Conservation (phyloP, 2,797 vertebrate species). For the Cyprinella venusta region DNA sequence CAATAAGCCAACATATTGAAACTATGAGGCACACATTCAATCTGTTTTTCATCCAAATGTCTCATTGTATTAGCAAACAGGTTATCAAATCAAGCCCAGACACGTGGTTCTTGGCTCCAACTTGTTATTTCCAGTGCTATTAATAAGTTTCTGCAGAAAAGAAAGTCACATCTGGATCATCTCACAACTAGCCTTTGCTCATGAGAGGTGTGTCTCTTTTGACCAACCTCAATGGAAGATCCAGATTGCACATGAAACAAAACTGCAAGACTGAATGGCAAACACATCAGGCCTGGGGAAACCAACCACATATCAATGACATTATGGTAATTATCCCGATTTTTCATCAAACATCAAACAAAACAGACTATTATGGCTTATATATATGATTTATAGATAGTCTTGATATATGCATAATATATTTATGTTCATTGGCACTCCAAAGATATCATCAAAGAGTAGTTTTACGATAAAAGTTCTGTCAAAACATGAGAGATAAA, state of each 20-base stretch:
- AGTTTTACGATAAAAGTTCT: not conserved
- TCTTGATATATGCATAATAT: too few relatives aligned
- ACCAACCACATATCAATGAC: not conserved
- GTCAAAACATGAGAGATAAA: not conserved
- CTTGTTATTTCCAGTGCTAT: slow-evolving; percentile 43
- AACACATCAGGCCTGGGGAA: not conserved
- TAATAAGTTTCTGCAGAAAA: slow-evolving; percentile 40
- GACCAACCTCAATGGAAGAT: slow-evolving; percentile 13
- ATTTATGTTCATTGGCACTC: too few relatives aligned
- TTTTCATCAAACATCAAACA: not conserved
- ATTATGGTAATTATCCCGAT: not conserved
- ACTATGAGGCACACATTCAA: not conserved
- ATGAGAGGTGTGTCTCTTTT: not conserved
- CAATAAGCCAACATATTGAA: not conserved
- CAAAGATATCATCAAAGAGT: not conserved
- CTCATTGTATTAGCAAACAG: slow-evolving; percentile 26
- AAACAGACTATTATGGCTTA: not conserved
- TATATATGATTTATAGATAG: not conserved
- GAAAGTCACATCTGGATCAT: slow-evolving; percentile 45
- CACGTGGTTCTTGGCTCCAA: slow-evolving; percentile 11
- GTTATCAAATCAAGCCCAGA: slow-evolving; percentile 41
- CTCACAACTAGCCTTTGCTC: slow-evolving; percentile 31
- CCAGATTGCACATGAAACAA: slow-evolving; percentile 13
- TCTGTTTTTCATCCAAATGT: slow-evolving; percentile 35
- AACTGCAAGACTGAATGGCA: not conserved